Evolutionary conservation across 2,797 vertebrate genomes (phyloP), one percentile per base, ranked within the genome.

Genomic region (Enteromius anoplus): DNA sequence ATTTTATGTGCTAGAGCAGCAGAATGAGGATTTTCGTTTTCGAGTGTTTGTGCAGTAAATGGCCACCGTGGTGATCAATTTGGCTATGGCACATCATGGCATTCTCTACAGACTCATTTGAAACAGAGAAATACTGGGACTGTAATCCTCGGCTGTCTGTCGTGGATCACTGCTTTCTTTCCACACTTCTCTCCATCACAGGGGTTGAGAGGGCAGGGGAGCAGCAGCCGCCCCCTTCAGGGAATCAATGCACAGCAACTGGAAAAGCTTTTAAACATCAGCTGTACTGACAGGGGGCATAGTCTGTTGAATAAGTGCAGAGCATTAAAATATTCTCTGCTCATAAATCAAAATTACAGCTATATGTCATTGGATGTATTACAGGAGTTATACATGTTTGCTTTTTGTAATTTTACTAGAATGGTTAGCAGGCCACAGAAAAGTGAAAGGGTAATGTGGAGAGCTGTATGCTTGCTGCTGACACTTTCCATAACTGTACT

Each of bases 231-330:
- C 19, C 47, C 23, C 75, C 82, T 64, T 58, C n/a, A 17, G 51
- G 42, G 45, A 87, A 84, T 82, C 78, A 75, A 80, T 88, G 68
- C 66, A 80, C 75, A 71, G 82, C 55, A 78, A 68, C 80, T 75
- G 73, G 75, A 78, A 84, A 83, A 83, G 80, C 82, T 73, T 80
- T 86, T 78, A 72, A 37, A 55, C 8, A 3, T 45, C 64, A 58
- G 34, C 32, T 55, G 34, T 5, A 40, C 21, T 78, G 26, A 75
- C 45, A 68, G 58, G 15, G 64, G 68, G 21, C 53, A 69, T 34
- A 32, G 60, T 47, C 15, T 40, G n/a, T 29, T 29, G 19, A 70
- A 55, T 55, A 71, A 71, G n/a, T 60, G 34, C 37, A 71, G 32
- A 32, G n/a, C 37, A 62, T 75, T 62, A 19, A 75, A 51, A 29